Evolutionary conservation across 2,797 vertebrate genomes (phyloP).

Genomic region (Gephyroberyx darwinii): DNA sequence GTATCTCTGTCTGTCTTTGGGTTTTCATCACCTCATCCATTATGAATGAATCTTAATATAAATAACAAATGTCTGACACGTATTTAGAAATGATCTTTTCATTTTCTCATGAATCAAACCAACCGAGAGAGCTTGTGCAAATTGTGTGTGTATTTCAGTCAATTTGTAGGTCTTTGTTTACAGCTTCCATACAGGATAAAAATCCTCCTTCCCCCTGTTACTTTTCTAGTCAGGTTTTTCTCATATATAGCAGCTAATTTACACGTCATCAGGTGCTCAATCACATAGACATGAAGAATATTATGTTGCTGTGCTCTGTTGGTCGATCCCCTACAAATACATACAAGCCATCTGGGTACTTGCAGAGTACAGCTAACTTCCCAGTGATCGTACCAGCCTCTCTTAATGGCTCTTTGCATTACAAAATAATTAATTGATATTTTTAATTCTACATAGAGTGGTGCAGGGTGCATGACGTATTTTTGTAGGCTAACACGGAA

Average conservation of each 20-base stretch:
- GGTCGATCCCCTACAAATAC: slow-evolving; percentile 34
- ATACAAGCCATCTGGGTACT: slow-evolving; percentile 41
- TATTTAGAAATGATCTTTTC: slow-evolving; percentile 65
- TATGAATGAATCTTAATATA: slow-evolving; percentile 72
- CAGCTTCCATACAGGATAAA: slow-evolving; percentile 1
- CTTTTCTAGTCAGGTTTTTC: slow-evolving; percentile 17
- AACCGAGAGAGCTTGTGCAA: slow-evolving; percentile 33
- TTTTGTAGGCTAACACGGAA: too few species aligned
- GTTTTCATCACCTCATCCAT: slow-evolving; percentile 75
- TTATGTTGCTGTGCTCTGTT: slow-evolving; percentile 19
- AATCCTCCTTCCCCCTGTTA: not conserved
- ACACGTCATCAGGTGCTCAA: slow-evolving; percentile 21
- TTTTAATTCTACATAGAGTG: not conserved
- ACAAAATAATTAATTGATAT: slow-evolving; percentile 45
- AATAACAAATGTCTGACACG: slow-evolving; percentile 73
- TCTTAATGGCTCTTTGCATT: slow-evolving; percentile 40
- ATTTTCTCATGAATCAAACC: slow-evolving; percentile 49
- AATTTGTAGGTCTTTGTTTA: not conserved
- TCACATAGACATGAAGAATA: not conserved
- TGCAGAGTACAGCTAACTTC: slow-evolving; percentile 14
- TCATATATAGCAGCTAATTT: slow-evolving; percentile 21
- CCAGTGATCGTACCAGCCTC: slow-evolving; percentile 37
- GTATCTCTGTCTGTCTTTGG: slow-evolving; percentile 69
- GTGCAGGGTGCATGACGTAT: too few species aligned
- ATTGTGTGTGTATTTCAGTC: slow-evolving; percentile 19